A percentile compares a stretch with the other conserved stretches of the same genome.
phyloP scores from a whole-genome alignment of 2,888 invertebrate genomes.

The Trilocha varians region DNA sequence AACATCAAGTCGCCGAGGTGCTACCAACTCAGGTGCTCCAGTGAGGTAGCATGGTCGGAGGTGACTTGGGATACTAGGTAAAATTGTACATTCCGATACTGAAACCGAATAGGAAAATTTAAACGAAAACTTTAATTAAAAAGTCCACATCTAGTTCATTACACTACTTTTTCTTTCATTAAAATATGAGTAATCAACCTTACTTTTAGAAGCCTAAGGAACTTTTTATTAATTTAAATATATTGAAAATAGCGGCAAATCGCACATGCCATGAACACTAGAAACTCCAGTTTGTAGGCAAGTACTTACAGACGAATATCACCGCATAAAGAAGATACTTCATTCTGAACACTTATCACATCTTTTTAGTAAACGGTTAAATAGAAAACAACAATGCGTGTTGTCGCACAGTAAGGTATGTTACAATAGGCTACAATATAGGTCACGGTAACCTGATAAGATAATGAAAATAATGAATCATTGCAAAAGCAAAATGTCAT shows the following conservation, averaged over 20 bases:
- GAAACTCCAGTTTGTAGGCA: background rate
- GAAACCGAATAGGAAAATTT: conserved; percentile 3
- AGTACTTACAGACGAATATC: conserved; percentile 37
- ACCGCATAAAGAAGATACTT: conserved; percentile 21
- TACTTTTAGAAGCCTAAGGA: background rate
- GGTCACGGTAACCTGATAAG: conserved; percentile 43
- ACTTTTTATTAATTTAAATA: background rate
- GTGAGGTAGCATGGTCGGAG: conserved; percentile 74
- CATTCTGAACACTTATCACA: conserved; percentile 27
- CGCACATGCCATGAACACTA: background rate
- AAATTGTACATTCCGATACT: conserved; percentile 38
- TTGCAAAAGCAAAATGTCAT: conserved; percentile 28
- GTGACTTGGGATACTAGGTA: conserved; percentile 69
- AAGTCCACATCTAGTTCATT: no score
- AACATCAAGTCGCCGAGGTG: conserved; percentile 73
- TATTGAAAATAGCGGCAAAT: background rate
- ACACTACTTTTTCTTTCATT: no score
- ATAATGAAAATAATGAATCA: conserved; percentile 45
- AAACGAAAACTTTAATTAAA: conserved; percentile 6
- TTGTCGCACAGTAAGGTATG: conserved; percentile 24
- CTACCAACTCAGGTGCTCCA: conserved; percentile 52
- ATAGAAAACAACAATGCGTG: conserved; percentile 25
- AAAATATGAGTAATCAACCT: no score
- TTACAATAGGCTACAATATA: conserved; percentile 32
- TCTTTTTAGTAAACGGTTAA: conserved; percentile 19